Percentiles rank a stretch among this genome's conserved stretches.
phyloP scores from a whole-genome alignment of 2,797 vertebrate species.

The Monodelphis domestica region DNA sequence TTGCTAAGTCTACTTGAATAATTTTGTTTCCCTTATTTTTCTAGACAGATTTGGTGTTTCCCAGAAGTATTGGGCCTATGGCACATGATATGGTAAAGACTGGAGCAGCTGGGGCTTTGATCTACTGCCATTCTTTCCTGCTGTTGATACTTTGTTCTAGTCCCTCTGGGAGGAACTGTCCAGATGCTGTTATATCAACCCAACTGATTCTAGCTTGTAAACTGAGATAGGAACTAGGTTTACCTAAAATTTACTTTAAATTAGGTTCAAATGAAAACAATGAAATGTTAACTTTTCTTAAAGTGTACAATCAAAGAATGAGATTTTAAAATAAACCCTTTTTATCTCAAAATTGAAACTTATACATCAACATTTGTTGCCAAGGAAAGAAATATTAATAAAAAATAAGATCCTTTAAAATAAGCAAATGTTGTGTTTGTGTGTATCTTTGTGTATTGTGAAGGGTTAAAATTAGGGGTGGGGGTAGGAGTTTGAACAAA shows the following conservation, averaged over 20 bases:
- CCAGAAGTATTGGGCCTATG: not conserved
- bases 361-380: too few relatives aligned
- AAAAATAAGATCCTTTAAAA: too few relatives aligned
- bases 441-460: too few relatives aligned
- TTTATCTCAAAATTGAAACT: too few relatives aligned
- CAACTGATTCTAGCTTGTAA: not conserved
- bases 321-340: not conserved
- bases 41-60: not conserved
- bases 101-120: not conserved
- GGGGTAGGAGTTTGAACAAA: too few relatives aligned
- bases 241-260: not conserved
- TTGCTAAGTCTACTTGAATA: not conserved
- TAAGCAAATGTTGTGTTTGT: too few relatives aligned
- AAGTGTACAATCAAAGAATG: constrained; percentile 26
- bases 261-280: constrained; percentile 12
- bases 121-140: not conserved
- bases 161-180: not conserved
- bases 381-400: too few relatives aligned
- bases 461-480: too few relatives aligned
- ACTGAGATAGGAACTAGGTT: not conserved
- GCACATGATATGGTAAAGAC: not conserved
- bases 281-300: not conserved
- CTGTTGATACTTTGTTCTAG: not conserved
- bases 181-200: not conserved
- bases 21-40: not conserved